Evolutionary conservation across 2,113 vertebrate species (phyloP).

Genomic region (Chaetodon auriga): DNA sequence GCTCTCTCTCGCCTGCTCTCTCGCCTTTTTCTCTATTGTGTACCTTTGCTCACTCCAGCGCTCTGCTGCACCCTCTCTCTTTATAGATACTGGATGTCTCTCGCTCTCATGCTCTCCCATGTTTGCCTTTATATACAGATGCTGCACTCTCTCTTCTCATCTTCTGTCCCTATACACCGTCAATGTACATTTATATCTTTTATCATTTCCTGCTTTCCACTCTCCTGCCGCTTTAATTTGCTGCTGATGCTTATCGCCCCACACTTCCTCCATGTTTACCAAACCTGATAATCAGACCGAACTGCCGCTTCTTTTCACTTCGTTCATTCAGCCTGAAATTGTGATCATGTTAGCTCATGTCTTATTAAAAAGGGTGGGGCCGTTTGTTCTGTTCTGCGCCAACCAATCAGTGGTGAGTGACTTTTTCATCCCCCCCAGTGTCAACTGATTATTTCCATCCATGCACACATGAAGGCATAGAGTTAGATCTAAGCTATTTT

Average conservation of each 20-base stretch:
- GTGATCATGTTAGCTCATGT: not conserved
- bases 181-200: not conserved
- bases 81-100: slow-evolving; percentile 14
- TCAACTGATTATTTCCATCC: too few species aligned
- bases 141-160: not conserved
- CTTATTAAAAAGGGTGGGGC: not conserved
- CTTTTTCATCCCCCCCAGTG: too few species aligned
- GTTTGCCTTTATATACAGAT: not conserved
- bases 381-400: not conserved
- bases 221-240: not conserved
- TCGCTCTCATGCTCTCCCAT: not conserved
- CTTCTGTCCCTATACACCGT: not conserved
- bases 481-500: too few species aligned
- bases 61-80: slow-evolving; percentile 23
- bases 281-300: not conserved
- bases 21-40: slow-evolving; percentile 29
- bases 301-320: not conserved
- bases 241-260: too few species aligned
- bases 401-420: not conserved
- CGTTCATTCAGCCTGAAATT: not conserved
- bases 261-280: too few species aligned
- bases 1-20: slow-evolving; percentile 2
- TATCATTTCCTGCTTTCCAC: not conserved
- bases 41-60: slow-evolving; percentile 33
- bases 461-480: too few species aligned